phyloP scores from a whole-genome alignment of 2,113 vertebrate species.

The Chloropsis hardwickii region DNA sequence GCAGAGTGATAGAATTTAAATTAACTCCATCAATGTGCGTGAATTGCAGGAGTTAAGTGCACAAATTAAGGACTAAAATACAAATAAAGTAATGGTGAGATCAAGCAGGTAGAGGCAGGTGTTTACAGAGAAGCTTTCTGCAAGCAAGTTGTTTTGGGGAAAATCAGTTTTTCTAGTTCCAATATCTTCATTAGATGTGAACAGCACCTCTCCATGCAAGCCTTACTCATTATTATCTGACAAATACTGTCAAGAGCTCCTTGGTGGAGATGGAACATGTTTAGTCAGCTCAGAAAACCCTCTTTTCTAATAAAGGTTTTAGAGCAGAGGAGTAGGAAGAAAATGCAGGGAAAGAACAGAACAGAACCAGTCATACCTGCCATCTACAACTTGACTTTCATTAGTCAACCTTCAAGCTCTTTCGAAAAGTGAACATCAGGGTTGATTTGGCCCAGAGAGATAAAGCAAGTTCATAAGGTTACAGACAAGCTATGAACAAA shows the following conservation, averaged over 20 bases:
- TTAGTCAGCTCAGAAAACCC: neutral
- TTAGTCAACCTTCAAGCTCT: neutral
- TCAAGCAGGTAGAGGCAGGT: neutral
- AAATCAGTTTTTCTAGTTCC: neutral
- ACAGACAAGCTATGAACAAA: neutral
- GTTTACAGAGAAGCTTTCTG: neutral
- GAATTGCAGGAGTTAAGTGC: neutral
- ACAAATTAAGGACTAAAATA: neutral
- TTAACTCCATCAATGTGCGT: fast-evolving
- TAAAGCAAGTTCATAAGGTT: neutral
- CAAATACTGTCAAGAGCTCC: neutral
- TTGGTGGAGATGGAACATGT: neutral
- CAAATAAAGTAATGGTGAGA: neutral
- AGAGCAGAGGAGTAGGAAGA: neutral
- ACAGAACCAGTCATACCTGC: neutral
- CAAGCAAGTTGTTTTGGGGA: neutral
- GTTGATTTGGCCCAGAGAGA: neutral
- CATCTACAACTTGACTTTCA: neutral
- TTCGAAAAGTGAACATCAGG: neutral
- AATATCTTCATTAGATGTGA: neutral
- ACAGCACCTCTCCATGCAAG: neutral
- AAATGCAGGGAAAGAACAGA: neutral
- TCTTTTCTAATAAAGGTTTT: neutral
- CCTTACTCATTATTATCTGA: neutral
- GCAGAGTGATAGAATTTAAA: neutral